phyloP scores from a whole-genome alignment of 2,888 invertebrate genomes.

The Vandiemenella viatica region DNA sequence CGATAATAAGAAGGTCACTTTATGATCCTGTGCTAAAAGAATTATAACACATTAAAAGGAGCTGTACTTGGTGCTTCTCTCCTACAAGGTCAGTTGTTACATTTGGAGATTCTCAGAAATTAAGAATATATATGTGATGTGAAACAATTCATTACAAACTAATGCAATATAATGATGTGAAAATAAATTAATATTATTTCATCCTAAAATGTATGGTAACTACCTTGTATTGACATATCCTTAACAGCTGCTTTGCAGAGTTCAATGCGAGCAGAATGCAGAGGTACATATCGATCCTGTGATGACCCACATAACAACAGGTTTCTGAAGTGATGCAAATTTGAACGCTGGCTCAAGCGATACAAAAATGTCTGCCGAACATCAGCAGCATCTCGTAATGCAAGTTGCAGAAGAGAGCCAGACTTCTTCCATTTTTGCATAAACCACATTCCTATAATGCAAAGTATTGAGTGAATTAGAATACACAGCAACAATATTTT shows the following conservation, averaged over 20 bases:
- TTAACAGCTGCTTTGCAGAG: conserved; percentile 87
- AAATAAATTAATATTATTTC: too few species aligned
- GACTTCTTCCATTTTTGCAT: conserved; percentile 99
- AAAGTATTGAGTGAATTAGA: too few species aligned
- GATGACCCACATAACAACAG: conserved; percentile 86
- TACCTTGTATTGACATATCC: conserved; percentile 57
- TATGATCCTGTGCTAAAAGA: too few species aligned
- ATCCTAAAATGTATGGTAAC: background rate
- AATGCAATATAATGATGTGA: too few species aligned
- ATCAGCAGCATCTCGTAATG: conserved; percentile 75
- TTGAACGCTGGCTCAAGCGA: conserved; percentile 70
- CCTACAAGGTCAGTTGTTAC: too few species aligned
- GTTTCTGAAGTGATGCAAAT: conserved; percentile 81
- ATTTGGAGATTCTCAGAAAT: too few species aligned
- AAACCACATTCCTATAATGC: conserved; percentile 91
- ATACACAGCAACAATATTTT: too few species aligned
- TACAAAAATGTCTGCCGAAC: conserved; percentile 85
- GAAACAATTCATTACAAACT: too few species aligned
- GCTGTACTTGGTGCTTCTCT: too few species aligned
- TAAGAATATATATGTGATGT: too few species aligned
- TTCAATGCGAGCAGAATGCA: conserved; percentile 88
- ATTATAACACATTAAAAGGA: too few species aligned
- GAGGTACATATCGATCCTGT: conserved; percentile 91
- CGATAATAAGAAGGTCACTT: too few species aligned
- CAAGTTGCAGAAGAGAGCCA: conserved; percentile 80